A percentile compares a stretch with the other conserved stretches of the same genome.
phyloP scores from a whole-genome alignment of 2,888 invertebrate genomes.

The Miltochrista miniata region DNA sequence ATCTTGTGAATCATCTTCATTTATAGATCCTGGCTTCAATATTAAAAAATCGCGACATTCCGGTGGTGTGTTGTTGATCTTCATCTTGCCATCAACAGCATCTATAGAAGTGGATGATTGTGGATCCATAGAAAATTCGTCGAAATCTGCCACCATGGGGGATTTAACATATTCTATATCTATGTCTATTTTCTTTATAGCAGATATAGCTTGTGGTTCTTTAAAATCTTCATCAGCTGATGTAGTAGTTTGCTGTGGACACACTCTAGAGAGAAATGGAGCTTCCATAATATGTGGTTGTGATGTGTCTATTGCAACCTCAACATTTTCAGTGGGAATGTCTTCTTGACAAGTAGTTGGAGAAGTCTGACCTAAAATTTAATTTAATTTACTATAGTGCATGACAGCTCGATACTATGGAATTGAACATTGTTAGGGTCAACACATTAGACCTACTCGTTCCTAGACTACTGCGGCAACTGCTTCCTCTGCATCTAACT shows the following conservation, averaged over 20 bases:
- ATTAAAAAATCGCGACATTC: too few species aligned
- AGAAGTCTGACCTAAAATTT: not conserved
- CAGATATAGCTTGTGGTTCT: not conserved
- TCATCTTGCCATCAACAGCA: not conserved
- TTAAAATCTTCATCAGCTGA: not conserved
- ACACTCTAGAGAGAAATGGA: not conserved
- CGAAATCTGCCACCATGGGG: too few species aligned
- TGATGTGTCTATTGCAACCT: not conserved
- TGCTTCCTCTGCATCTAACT: too few species aligned
- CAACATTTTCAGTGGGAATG: not conserved
- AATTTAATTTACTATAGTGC: not conserved
- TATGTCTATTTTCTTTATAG: not conserved
- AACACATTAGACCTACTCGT: too few species aligned
- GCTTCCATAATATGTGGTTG: not conserved
- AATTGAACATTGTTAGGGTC: too few species aligned
- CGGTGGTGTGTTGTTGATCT: not conserved
- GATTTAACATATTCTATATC: not conserved
- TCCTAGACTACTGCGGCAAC: too few species aligned
- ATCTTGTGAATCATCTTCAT: not conserved
- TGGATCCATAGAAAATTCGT: not conserved
- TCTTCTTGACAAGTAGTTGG: not conserved
- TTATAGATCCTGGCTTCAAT: not conserved
- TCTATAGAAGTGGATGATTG: constrained; percentile 1
- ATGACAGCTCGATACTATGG: too few species aligned
- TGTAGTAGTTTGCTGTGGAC: not conserved